Evolutionary conservation across 2,888 invertebrate species (phyloP).

Genomic region (Tholera decimalis): DNA sequence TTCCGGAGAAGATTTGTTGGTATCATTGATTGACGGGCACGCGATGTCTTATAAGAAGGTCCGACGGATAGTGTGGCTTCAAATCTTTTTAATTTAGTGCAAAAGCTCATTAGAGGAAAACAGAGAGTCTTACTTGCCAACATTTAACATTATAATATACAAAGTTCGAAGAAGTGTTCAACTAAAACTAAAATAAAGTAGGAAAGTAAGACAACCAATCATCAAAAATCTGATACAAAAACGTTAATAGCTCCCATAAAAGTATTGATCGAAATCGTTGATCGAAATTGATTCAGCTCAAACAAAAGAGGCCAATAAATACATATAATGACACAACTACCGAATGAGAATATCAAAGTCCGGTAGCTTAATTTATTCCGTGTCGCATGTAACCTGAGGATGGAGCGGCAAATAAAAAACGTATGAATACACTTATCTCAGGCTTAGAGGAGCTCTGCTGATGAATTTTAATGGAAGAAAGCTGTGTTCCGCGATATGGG

Average conservation of each 20-base stretch:
- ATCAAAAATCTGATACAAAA: constrained; percentile 25
- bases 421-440: constrained; percentile 75
- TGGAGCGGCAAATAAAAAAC: constrained; percentile 66
- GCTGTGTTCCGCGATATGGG: constrained; percentile 56
- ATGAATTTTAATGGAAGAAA: constrained; percentile 64
- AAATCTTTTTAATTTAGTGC: neutral
- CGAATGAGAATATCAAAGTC: constrained; percentile 81
- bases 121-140: neutral
- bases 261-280: constrained; percentile 34
- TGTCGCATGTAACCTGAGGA: constrained; percentile 78
- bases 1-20: constrained; percentile 52
- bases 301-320: constrained; percentile 67
- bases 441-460: constrained; percentile 58
- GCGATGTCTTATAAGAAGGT: constrained; percentile 38
- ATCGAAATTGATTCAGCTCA: constrained; percentile 38
- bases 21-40: constrained; percentile 48
- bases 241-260: constrained; percentile 25
- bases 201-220: constrained; percentile 3
- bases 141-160: too few relatives aligned
- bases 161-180: too few relatives aligned
- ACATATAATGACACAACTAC: constrained; percentile 71
- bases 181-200: constrained; percentile 15
- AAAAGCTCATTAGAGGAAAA: neutral
- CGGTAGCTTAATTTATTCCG: constrained; percentile 90
- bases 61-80: neutral